Conservation (phyloP, 2,888 invertebrate species). For the Stenurella melanura region DNA sequence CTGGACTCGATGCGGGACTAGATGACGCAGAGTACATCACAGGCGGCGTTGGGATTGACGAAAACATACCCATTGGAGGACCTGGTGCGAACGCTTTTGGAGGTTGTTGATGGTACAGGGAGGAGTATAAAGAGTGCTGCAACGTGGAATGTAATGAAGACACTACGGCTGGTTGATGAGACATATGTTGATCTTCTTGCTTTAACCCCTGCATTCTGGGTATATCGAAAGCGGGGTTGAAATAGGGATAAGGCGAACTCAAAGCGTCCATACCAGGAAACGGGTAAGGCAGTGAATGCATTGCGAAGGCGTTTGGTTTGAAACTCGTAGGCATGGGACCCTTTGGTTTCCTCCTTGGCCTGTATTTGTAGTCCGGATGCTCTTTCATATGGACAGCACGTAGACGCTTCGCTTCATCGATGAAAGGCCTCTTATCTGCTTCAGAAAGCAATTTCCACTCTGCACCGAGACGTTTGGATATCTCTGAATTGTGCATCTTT, state of each 20-base stretch:
- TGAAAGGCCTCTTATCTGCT: slow-evolving; percentile 92
- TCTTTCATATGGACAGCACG: slow-evolving; percentile 93
- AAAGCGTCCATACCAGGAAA: slow-evolving; percentile 78
- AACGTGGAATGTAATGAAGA: slow-evolving; percentile 76
- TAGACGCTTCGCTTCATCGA: slow-evolving; percentile 94
- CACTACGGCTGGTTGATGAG: slow-evolving; percentile 65
- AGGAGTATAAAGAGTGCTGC: slow-evolving; percentile 83
- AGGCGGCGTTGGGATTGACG: slow-evolving; percentile 70
- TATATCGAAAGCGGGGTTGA: slow-evolving; percentile 81
- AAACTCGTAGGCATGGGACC: slow-evolving; percentile 76
- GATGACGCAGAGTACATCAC: slow-evolving; percentile 72
- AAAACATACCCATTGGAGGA: slow-evolving; percentile 72
- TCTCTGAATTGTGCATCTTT: slow-evolving; percentile 93
- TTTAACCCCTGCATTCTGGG: slow-evolving; percentile 64
- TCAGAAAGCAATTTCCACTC: slow-evolving; percentile 95
- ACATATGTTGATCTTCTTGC: slow-evolving; percentile 69
- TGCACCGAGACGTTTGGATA: slow-evolving; percentile 92
- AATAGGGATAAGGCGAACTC: slow-evolving; percentile 82
- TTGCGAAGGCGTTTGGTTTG: slow-evolving; percentile 75
- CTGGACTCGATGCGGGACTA: slow-evolving; percentile 72
- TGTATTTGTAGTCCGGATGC: slow-evolving; percentile 93
- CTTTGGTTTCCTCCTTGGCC: slow-evolving; percentile 90
- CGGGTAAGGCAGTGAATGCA: slow-evolving; percentile 79
- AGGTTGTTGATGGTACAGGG: slow-evolving; percentile 75
- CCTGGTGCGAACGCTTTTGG: slow-evolving; percentile 76